These are phyloP conservation scores for Iphiclides podalirius DNA, from an alignment of 2,888 invertebrate species.

Conservation along the genomic window DNA sequence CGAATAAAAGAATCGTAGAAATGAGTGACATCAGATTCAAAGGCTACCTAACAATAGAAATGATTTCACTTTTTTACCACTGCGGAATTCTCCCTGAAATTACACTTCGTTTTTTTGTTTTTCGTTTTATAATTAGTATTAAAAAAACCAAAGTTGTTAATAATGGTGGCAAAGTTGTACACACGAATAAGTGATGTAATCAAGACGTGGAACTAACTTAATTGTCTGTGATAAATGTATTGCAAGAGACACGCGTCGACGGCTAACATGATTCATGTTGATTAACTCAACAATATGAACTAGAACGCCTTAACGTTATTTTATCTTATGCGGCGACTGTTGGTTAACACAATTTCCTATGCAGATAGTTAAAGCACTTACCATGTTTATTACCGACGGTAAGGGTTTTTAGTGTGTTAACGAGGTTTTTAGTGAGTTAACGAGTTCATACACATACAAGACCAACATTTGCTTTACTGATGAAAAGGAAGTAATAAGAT, in stretches of 20 bases:
- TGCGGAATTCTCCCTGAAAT: slow-evolving; percentile 5
- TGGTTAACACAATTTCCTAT: not conserved
- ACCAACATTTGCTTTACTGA: no score
- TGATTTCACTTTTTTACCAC: slow-evolving; percentile 14
- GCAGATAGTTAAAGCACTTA: no score
- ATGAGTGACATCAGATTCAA: slow-evolving; percentile 20
- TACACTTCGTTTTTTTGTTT: slow-evolving; percentile 4
- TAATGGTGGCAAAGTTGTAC: no score
- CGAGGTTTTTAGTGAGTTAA: no score
- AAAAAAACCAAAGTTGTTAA: no score
- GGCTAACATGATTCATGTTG: slow-evolving; percentile 49
- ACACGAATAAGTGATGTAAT: not conserved
- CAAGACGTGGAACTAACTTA: slow-evolving; percentile 27
- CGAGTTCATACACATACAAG: no score
- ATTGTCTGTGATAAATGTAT: slow-evolving; percentile 34
- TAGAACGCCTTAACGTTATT: slow-evolving; percentile 35
- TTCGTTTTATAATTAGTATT: not conserved
- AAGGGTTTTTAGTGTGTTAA: no score
- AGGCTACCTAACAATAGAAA: slow-evolving; percentile 13
- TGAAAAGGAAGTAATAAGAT: no score
- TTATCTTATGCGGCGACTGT: slow-evolving; percentile 14
- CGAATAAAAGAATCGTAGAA: slow-evolving; percentile 15
- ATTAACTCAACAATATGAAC: slow-evolving; percentile 57
- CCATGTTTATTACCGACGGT: no score
- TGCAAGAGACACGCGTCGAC: slow-evolving; percentile 27